Base-by-base conservation (phyloP, 2,113 vertebrate genomes). In the Galeopterus variegatus region DNA sequence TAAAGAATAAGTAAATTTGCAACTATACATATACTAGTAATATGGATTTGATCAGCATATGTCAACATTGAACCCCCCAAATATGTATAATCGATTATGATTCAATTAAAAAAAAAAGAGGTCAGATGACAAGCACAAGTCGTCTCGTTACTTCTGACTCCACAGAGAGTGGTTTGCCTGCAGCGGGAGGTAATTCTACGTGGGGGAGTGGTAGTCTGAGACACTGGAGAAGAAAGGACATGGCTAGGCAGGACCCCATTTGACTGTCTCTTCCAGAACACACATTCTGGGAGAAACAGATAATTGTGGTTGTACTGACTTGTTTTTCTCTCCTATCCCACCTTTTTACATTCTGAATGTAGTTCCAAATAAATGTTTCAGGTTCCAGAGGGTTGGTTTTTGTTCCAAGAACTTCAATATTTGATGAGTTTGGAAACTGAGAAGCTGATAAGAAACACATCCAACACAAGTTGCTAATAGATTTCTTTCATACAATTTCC, bases 291-390 rank as follows among this genome's bases (percentile, higher is more conserved):
- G 85, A 92, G 83, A 80, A 62, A 31, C 2, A 67, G n/a, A 75
- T 52, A 1, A 13, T 10, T 21, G 28, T 60, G 67, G 23, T 83
- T 8, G 6, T 56, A 58, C 58, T 58, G 91, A 70, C 72, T 77
- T 96, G 26, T 64, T 92, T 93, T 83, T 56, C 77, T 96, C 90
- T 92, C 76, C 72, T 90, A 18, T 56, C 31, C n/a, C 73, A 19
- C 13, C 13, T 94, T 91, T 92, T 86, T 85, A 19, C 80, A 84
- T 82, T 96, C 88, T 72, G 65, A 88, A 17, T 83, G 54, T 28
- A 60, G 56, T 70, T 94, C 73, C 83, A 93, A 62, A 96, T 94
- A 97, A 93, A 95, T 80, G 77, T 96, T 96, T 95, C 77, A 90
- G 81, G 45, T 88, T 89, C 33, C 91, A 36, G 60, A 90, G 41